phyloP scores from a whole-genome alignment of 2,888 invertebrate genomes.

The Drosophila eohydei region DNA sequence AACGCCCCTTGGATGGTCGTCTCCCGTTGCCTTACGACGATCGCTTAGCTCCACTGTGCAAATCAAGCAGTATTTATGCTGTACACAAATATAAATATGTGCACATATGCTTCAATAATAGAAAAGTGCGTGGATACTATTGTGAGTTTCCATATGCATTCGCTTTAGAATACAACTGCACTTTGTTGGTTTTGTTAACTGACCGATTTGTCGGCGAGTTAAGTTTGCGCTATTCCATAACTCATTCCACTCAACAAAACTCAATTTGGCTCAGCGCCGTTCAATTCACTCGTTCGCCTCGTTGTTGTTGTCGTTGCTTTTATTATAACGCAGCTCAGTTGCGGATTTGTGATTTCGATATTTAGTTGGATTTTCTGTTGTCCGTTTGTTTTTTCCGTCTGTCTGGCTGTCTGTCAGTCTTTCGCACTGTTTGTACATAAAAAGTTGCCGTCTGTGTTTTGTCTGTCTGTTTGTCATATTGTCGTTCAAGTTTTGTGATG shows the following conservation, averaged over 20 bases:
- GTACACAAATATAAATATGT: neutral
- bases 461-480: conserved; percentile 34
- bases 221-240: conserved; percentile 22
- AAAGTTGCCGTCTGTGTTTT: conserved; percentile 50
- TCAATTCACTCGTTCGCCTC: conserved; percentile 46
- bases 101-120: conserved; percentile 13
- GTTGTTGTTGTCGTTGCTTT: conserved; percentile 39
- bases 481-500: conserved; percentile 59
- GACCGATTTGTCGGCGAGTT: conserved; percentile 29
- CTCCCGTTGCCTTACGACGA: conserved; percentile 13
- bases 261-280: conserved; percentile 7
- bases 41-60: conserved; percentile 29
- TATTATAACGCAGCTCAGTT: conserved; percentile 59
- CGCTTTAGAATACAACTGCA: conserved; percentile 7
- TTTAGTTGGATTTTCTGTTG: conserved; percentile 66
- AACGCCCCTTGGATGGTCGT: conserved; percentile 16
- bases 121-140: conserved; percentile 40
- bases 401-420: conserved; percentile 28
- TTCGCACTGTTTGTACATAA: conserved; percentile 45
- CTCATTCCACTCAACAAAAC: conserved; percentile 23
- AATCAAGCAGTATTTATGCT: conserved; percentile 13
- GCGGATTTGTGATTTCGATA: conserved; percentile 76
- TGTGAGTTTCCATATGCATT: conserved; percentile 5
- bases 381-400: conserved; percentile 46
- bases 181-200: conserved; percentile 34